Conservation (phyloP, 2,113 vertebrate species). For the Percopsis transmontana region DNA sequence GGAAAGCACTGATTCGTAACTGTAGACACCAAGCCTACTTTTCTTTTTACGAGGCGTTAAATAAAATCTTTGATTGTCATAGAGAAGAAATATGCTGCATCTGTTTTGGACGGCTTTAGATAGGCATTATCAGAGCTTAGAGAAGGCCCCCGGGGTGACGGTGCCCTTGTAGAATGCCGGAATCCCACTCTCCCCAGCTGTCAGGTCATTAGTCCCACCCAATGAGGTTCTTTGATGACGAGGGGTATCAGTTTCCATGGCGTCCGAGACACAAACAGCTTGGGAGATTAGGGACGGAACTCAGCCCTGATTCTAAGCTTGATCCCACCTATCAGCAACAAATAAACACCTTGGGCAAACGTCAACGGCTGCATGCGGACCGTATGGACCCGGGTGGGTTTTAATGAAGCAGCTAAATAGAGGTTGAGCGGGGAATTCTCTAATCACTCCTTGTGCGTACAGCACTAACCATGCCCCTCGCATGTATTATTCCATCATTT, state of each 20-base stretch:
- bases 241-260: conserved; percentile 79
- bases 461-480: conserved; percentile 53
- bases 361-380: conserved; percentile 43
- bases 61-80: conserved; percentile 45
- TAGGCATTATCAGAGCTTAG: conserved; percentile 75
- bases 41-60: not conserved
- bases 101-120: conserved; percentile 70
- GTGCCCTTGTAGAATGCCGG: conserved; percentile 55
- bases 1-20: conserved; percentile 9
- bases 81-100: conserved; percentile 66
- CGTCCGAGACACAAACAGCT: conserved; percentile 76
- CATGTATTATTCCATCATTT: conserved; percentile 46
- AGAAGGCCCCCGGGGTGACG: conserved; percentile 63
- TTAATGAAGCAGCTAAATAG: conserved; percentile 72
- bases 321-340: conserved; percentile 76
- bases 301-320: conserved; percentile 62
- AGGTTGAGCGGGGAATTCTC: conserved; percentile 57
- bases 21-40: conserved; percentile 2
- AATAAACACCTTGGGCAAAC: conserved; percentile 75
- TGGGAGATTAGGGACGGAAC: conserved; percentile 71
- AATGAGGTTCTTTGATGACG: conserved; percentile 74
- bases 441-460: conserved; percentile 67
- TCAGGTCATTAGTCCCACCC: conserved; percentile 72
- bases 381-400: conserved; percentile 61
- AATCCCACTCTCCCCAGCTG: conserved; percentile 74